Conservation (phyloP, 2,888 invertebrate genomes). For the Synanthedon tipuliformis region DNA sequence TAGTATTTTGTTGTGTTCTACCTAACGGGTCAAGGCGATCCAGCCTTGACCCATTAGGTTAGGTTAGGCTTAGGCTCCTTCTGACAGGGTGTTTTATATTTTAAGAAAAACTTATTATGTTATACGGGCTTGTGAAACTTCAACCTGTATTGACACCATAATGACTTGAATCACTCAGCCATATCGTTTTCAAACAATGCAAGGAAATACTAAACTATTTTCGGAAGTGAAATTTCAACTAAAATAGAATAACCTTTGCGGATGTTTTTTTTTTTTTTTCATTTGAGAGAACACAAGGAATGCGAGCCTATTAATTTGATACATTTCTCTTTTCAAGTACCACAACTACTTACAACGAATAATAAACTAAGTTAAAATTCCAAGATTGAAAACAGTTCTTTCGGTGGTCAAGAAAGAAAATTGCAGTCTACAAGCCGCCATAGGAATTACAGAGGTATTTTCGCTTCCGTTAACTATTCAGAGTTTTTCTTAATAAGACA, state of each 20-base stretch:
- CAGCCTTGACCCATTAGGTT: too few species aligned
- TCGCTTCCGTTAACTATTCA: slow-evolving; percentile 18
- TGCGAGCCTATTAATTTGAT: too few species aligned
- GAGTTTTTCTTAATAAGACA: too few species aligned
- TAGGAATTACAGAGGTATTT: slow-evolving; percentile 37
- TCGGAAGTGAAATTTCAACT: background rate
- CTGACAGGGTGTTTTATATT: too few species aligned
- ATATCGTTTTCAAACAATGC: background rate
- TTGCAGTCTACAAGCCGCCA: slow-evolving; percentile 2
- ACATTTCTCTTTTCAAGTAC: too few species aligned
- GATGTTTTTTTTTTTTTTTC: background rate
- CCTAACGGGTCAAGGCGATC: too few species aligned
- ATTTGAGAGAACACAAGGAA: background rate
- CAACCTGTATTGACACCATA: background rate
- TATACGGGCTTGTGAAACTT: too few species aligned
- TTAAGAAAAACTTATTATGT: too few species aligned
- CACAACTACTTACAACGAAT: background rate
- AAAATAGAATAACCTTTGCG: background rate
- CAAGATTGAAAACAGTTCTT: background rate
- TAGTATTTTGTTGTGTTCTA: too few species aligned
- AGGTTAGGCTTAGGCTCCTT: too few species aligned
- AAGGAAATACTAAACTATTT: slow-evolving; percentile 1
- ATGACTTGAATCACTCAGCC: background rate
- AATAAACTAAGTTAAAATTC: background rate
- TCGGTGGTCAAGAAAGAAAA: background rate